A percentile compares a stretch with the other conserved stretches of the same genome.
Conservation (phyloP, 1,140 invertebrate genomes). For the Anastatus disparis region DNA sequence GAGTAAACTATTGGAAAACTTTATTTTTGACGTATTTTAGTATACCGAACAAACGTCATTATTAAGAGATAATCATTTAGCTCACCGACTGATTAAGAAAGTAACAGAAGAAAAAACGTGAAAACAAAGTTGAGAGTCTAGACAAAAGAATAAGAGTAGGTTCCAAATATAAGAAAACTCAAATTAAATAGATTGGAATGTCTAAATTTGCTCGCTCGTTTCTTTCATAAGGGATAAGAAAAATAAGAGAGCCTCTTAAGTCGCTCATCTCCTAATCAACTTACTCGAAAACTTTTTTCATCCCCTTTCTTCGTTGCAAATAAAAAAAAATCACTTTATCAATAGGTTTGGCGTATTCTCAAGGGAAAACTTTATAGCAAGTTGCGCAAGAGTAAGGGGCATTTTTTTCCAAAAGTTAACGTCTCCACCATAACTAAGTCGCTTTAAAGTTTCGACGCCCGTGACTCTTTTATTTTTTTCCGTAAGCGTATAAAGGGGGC, state of each 20-base stretch:
- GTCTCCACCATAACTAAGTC: slow-evolving; percentile 33
- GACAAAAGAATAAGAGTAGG: background rate
- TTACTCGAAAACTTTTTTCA: slow-evolving; percentile 20
- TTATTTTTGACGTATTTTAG: too few relatives aligned
- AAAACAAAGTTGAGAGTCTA: slow-evolving; percentile 2
- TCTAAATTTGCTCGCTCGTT: slow-evolving; percentile 17
- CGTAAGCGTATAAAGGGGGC: too few relatives aligned
- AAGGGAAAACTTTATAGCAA: too few relatives aligned
- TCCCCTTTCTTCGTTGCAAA: background rate
- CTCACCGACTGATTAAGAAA: too few relatives aligned
- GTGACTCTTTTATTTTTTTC: background rate
- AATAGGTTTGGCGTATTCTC: too few relatives aligned
- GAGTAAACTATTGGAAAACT: too few relatives aligned
- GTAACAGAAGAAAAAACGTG: background rate
- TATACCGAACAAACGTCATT: too few relatives aligned
- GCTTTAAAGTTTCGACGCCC: slow-evolving; percentile 38
- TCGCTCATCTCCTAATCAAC: slow-evolving; percentile 38
- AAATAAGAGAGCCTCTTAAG: slow-evolving; percentile 21
- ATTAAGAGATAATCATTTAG: too few relatives aligned
- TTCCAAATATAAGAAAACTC: background rate
- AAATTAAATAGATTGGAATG: slow-evolving; percentile 38
- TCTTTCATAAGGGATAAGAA: background rate
- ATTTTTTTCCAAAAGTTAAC: background rate
- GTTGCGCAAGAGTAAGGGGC: too few relatives aligned
- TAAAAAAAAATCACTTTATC: slow-evolving; percentile 36